These are phyloP conservation scores for Aphodius sticticus DNA, from an alignment of 2,888 invertebrate species.

Conservation along the genomic window DNA sequence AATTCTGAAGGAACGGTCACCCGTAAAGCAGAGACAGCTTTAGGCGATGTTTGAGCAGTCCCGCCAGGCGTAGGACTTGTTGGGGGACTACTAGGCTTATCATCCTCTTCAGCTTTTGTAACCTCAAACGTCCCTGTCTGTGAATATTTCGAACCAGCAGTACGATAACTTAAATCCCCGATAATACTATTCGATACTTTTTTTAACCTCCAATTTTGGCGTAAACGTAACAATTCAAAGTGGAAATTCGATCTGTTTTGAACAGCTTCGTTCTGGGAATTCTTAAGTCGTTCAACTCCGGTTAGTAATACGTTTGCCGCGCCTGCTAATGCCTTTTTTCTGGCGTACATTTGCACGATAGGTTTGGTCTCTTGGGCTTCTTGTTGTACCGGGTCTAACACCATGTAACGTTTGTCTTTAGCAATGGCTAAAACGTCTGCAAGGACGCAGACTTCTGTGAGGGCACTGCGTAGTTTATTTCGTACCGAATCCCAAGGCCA, in stretches of 20 bases:
- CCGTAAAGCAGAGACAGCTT: conserved; percentile 78
- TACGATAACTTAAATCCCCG: conserved; percentile 94
- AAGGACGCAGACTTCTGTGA: conserved; percentile 91
- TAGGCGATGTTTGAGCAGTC: conserved; percentile 59
- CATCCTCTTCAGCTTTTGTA: conserved; percentile 88
- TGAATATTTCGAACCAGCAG: conserved; percentile 93
- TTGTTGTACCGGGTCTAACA: conserved; percentile 90
- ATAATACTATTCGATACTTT: conserved; percentile 95
- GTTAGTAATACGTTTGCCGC: conserved; percentile 85
- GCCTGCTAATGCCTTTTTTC: conserved; percentile 90
- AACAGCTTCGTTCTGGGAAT: conserved; percentile 81
- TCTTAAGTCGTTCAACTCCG: conserved; percentile 87
- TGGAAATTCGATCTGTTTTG: conserved; percentile 89
- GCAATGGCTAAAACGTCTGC: conserved; percentile 92
- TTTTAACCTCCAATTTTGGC: conserved; percentile 96
- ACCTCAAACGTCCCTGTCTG: conserved; percentile 97
- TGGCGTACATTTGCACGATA: conserved; percentile 89
- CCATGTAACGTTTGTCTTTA: conserved; percentile 94
- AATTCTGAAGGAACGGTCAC: conserved; percentile 94
- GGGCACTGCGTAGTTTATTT: conserved; percentile 85
- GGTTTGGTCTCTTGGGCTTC: conserved; percentile 83
- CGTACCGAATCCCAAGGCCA: conserved; percentile 98
- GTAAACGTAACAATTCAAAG: conserved; percentile 83
- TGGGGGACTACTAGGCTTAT: conserved; percentile 62
- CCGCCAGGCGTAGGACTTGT: conserved; percentile 57